Evolutionary conservation across 2,888 invertebrate genomes (phyloP).

Genomic region (Trachelus stipa): DNA sequence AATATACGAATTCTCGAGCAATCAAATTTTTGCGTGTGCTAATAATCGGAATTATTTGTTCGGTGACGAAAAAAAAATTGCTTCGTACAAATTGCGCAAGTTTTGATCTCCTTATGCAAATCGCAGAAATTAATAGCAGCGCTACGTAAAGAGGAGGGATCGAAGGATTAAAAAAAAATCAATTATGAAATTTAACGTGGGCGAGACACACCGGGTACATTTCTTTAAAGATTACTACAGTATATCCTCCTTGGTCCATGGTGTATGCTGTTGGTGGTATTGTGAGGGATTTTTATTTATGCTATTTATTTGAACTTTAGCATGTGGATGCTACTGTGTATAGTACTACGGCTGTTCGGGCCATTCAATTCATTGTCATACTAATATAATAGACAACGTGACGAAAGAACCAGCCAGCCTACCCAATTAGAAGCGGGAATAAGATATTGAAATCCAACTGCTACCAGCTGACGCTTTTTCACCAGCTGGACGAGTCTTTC

Average conservation of each 20-base stretch:
- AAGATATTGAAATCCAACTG: neutral
- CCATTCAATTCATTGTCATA: neutral
- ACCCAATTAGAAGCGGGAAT: neutral
- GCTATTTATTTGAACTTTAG: neutral
- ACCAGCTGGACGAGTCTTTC: neutral
- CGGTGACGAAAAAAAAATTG: no score
- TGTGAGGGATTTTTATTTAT: neutral
- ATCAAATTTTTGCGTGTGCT: no score
- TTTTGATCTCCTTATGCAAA: conserved; percentile 18
- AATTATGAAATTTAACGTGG: conserved; percentile 12
- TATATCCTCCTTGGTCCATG: neutral
- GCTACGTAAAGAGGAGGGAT: neutral
- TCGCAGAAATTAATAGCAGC: conserved; percentile 7
- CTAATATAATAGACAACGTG: neutral
- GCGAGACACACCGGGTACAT: conserved; percentile 1
- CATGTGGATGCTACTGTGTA: neutral
- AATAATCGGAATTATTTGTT: conserved; percentile 6
- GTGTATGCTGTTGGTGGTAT: neutral
- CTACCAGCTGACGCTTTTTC: neutral
- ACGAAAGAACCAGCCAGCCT: neutral
- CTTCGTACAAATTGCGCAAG: neutral
- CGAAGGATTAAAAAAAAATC: neutral
- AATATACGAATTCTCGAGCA: no score
- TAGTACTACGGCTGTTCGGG: neutral
- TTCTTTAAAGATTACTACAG: neutral